These are phyloP conservation scores for Cygnus atratus DNA, from an alignment of 2,113 vertebrate genomes.

Conservation along the genomic window DNA sequence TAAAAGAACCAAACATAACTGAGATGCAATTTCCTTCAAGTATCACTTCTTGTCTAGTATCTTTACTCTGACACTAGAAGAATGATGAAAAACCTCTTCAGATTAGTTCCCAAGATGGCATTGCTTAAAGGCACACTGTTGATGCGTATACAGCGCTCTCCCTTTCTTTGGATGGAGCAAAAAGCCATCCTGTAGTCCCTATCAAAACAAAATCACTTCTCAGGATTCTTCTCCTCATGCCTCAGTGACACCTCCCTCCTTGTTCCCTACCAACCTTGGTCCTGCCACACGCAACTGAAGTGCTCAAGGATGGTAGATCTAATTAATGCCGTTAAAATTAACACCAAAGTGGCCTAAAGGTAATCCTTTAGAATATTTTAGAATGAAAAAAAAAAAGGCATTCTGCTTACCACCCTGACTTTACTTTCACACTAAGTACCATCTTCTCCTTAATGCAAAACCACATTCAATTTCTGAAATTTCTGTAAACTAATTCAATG, in stretches of 20 bases:
- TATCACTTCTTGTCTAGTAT: not conserved
- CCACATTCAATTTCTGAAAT: not conserved
- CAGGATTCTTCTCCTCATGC: not conserved
- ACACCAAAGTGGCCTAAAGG: not conserved
- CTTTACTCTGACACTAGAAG: not conserved
- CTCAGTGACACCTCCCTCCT: not conserved
- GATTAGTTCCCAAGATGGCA: not conserved
- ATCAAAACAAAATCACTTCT: not conserved
- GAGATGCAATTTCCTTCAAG: not conserved
- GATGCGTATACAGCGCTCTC: not conserved
- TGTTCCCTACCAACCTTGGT: not conserved
- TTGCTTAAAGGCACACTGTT: not conserved
- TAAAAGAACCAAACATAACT: not conserved
- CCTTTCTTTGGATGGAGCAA: not conserved
- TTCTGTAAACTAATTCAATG: not conserved
- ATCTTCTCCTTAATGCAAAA: not conserved
- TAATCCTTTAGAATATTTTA: not conserved
- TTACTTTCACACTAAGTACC: not conserved
- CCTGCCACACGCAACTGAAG: not conserved
- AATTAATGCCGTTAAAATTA: not conserved
- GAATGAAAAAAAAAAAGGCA: not conserved
- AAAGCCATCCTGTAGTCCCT: not conserved
- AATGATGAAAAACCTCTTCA: not conserved
- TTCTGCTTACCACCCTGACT: not conserved
- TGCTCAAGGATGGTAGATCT: not conserved